Base-by-base conservation (phyloP, 2,888 invertebrate species). In the Ormyrus pomaceus region DNA sequence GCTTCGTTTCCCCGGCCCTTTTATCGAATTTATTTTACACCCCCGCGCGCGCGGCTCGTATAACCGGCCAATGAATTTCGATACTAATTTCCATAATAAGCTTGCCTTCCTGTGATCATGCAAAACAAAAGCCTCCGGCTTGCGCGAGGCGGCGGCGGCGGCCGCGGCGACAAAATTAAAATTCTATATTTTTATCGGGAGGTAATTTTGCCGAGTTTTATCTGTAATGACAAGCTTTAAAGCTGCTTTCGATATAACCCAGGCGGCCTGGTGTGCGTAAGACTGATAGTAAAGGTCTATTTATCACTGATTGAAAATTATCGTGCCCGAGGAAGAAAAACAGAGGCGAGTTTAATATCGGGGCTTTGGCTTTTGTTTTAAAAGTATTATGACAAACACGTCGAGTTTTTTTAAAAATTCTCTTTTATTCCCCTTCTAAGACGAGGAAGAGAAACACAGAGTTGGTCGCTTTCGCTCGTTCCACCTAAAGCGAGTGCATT, bases 81-180 rank as follows among this genome's bases (percentile, higher is more conserved):
- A 79, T 79, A 64, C 62, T 74, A 45, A 73, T 79, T 79, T 79
- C 48, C 69, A 65, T 77, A 74, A 64, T 78, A 73, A 68, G 19
- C 8, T 78, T 34, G 48, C n/a, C 45, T 10, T 62, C 2, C 48
- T 34, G 51, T 34, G 48, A 73, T 45, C 46, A 51, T 2, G 50
- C 58, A 59, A 11, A 62, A 56, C 13, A 59, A 6, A 13, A 5
- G n/a, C 45, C 13, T 13, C n/a, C 51, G 13, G 13, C 13, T 13
- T 13, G 13, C 13, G 13, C 13, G 13, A 13, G 10, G 51, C 53
- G 13, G 2, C 13, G 6, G 55, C 53, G 13, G 2, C 13, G 6
- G 55, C 10, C 1, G 19, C 19, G 19, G 19, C 19, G 13, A 51
- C 46, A 50, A 56, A 64, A 56, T 70, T 66, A 56, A 62, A 76